A percentile compares a stretch with the other conserved stretches of the same genome.
Evolutionary conservation across 1,140 invertebrate genomes (phyloP).

Genomic region (Drosophila littoralis): DNA sequence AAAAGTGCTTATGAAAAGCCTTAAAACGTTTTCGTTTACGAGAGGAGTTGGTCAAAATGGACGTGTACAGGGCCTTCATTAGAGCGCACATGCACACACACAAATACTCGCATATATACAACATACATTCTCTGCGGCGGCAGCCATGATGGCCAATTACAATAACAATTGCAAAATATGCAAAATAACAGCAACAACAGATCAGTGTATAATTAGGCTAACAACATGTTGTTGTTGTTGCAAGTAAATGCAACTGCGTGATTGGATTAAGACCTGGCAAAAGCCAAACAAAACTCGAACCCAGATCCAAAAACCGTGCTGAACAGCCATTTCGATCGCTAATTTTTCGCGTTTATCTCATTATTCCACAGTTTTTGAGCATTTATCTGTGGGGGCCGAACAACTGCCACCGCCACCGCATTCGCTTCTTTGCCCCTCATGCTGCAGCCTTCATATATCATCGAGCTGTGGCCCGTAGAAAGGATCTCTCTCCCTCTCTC

Average conservation of each 20-base stretch:
- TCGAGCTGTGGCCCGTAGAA: slow-evolving; percentile 10
- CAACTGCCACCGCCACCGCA: slow-evolving; percentile 15
- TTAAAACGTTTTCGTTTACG: slow-evolving; percentile 82
- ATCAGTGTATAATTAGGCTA: slow-evolving; percentile 60
- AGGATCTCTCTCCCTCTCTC: slow-evolving; percentile 28
- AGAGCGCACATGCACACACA: slow-evolving; percentile 2
- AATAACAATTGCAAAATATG: slow-evolving; percentile 77
- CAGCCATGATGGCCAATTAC: slow-evolving; percentile 79
- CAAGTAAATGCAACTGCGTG: slow-evolving; percentile 79
- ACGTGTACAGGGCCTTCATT: slow-evolving; percentile 49
- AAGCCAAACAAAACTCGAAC: slow-evolving; percentile 24
- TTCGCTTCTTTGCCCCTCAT: neutral
- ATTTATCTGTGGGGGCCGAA: slow-evolving; percentile 73
- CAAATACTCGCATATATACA: neutral
- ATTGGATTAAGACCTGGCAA: slow-evolving; percentile 73
- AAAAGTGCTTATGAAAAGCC: slow-evolving; percentile 67
- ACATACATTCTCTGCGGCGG: slow-evolving; percentile 9
- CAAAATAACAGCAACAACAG: slow-evolving; percentile 56
- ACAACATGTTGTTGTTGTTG: slow-evolving; percentile 58
- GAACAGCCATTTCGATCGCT: slow-evolving; percentile 68
- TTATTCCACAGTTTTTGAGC: slow-evolving; percentile 82
- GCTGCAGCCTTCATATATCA: neutral
- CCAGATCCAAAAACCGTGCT: slow-evolving; percentile 41
- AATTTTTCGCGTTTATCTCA: slow-evolving; percentile 84
- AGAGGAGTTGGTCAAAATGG: slow-evolving; percentile 73